Conservation (phyloP, 37 sponge, comb jelly and placozoan genomes). For the Chondrilla cf. caribensis region DNA sequence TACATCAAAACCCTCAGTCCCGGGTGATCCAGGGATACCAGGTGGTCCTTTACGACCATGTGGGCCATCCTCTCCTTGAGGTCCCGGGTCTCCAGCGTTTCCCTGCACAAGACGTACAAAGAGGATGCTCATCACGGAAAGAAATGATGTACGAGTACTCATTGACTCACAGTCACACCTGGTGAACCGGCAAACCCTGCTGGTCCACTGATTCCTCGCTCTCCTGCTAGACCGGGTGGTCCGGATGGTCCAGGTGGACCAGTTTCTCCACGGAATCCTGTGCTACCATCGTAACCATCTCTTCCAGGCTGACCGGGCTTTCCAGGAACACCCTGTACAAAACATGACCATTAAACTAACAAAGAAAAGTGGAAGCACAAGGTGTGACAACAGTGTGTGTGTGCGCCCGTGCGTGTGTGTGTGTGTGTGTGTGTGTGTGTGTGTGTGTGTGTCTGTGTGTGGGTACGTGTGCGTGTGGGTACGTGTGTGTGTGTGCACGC, state of each 20-base stretch:
- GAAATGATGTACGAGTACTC: not conserved
- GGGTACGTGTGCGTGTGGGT: no score
- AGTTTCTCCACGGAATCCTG: constrained; percentile 33
- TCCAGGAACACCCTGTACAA: constrained; percentile 28
- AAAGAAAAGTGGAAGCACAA: constrained; percentile 38
- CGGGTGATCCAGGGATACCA: constrained; percentile 40
- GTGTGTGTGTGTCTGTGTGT: no score
- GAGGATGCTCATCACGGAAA: not conserved
- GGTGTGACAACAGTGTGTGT: constrained; percentile 49
- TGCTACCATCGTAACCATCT: constrained; percentile 51
- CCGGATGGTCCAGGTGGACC: constrained; percentile 39
- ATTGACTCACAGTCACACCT: constrained; percentile 37
- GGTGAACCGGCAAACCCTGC: constrained; percentile 54
- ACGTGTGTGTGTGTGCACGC: no score
- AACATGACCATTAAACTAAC: not conserved
- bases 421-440: no score
- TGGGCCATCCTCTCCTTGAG: constrained; percentile 43
- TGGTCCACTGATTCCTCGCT: constrained; percentile 59
- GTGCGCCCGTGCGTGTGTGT: no score
- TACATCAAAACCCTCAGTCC: constrained; percentile 34
- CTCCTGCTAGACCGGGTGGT: constrained; percentile 22
- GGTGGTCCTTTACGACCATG: constrained; percentile 34
- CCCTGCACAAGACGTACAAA: constrained; percentile 1
- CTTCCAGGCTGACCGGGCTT: constrained; percentile 32
- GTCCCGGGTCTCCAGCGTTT: constrained; percentile 47